Evolutionary conservation across 2,113 vertebrate species (phyloP).

Genomic region (Pterophyllum scalare): DNA sequence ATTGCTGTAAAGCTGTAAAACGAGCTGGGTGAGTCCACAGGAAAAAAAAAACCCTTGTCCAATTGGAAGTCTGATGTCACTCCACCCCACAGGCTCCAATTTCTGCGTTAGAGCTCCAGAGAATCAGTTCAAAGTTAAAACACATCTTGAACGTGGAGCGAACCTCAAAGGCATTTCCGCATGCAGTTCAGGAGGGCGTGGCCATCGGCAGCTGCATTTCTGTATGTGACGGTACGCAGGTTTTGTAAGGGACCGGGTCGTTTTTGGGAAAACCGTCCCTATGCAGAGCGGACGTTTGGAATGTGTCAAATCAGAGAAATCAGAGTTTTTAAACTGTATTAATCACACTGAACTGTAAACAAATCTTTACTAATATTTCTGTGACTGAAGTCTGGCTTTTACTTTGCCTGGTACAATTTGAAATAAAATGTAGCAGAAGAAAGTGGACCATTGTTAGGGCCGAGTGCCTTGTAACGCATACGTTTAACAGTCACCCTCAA

Average conservation of each 20-base stretch:
- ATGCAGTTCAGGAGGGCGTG: slow-evolving; percentile 29
- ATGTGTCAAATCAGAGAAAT: slow-evolving; percentile 4
- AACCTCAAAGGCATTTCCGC: slow-evolving; percentile 43
- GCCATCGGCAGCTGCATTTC: not conserved
- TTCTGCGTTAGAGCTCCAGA: slow-evolving; percentile 34
- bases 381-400: not conserved
- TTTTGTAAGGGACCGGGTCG: not conserved
- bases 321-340: not conserved
- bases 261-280: slow-evolving; percentile 4
- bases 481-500: not conserved
- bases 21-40: slow-evolving; percentile 55
- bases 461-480: not conserved
- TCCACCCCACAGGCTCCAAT: slow-evolving; percentile 40
- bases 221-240: not conserved
- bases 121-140: slow-evolving; percentile 60
- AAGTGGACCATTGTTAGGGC: not conserved
- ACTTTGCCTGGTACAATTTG: not conserved
- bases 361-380: not conserved
- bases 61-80: slow-evolving; percentile 67
- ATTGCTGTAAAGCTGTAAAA: slow-evolving; percentile 41
- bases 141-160: slow-evolving; percentile 35
- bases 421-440: not conserved
- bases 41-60: slow-evolving; percentile 34
- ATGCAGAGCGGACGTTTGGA: not conserved
- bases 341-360: not conserved